Evolutionary conservation across 1,140 invertebrate genomes (phyloP).

Genomic region (Dinothrombium tinctorium): DNA sequence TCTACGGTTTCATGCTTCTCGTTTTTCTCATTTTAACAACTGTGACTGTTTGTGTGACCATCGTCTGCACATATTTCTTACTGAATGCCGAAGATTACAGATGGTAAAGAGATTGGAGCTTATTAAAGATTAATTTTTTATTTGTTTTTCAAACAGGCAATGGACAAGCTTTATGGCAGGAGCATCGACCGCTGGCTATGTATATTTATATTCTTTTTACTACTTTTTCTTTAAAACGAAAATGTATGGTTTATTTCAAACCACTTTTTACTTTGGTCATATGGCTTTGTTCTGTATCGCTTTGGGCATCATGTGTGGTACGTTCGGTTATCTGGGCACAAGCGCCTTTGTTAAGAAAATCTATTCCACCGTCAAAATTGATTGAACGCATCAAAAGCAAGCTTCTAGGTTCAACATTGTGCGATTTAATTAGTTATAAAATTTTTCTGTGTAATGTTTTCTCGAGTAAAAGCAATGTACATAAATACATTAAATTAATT

Average conservation of each 20-base stretch:
- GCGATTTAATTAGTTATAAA: too few relatives aligned
- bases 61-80: slow-evolving; percentile 97
- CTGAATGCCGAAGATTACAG: slow-evolving; percentile 98
- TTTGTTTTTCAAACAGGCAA: slow-evolving; percentile 38
- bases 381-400: too few relatives aligned
- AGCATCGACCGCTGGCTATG: slow-evolving; percentile 82
- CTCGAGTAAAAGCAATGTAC: too few relatives aligned
- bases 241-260: slow-evolving; percentile 99
- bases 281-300: slow-evolving; percentile 94
- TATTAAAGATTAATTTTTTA: slow-evolving; percentile 17
- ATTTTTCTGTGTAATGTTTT: too few relatives aligned
- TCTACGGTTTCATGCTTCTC: slow-evolving; percentile 97
- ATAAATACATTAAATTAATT: too few relatives aligned
- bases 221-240: slow-evolving; percentile 99
- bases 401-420: too few relatives aligned
- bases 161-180: slow-evolving; percentile 97
- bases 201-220: slow-evolving; percentile 96
- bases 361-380: slow-evolving; percentile 98
- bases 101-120: slow-evolving; percentile 36
- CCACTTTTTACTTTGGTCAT: slow-evolving; percentile 96
- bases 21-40: slow-evolving; percentile 89
- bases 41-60: slow-evolving; percentile 95
- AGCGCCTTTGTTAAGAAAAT: slow-evolving; percentile 93
- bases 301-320: slow-evolving; percentile 93
- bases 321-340: slow-evolving; percentile 87